Conservation (phyloP, 1,140 invertebrate species). For the Caenorhabditis latens region DNA sequence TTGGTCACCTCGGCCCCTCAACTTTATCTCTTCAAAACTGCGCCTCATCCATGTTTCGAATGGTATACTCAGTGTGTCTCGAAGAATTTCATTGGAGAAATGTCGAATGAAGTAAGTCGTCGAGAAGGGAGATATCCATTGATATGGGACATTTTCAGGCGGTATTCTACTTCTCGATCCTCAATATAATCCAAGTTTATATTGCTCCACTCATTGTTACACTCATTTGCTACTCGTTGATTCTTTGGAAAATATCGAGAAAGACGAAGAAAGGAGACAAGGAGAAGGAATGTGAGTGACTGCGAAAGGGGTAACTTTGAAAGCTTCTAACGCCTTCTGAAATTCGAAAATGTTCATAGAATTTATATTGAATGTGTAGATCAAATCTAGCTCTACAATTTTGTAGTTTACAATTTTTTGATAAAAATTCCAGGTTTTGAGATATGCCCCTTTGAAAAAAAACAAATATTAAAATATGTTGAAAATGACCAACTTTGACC, state of each 20-base stretch:
- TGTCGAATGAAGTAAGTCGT: conserved; percentile 20
- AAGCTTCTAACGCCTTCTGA: too few relatives aligned
- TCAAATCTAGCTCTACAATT: too few relatives aligned
- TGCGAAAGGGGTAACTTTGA: too few relatives aligned
- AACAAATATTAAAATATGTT: too few relatives aligned
- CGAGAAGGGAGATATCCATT: neutral
- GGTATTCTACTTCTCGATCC: conserved; percentile 73
- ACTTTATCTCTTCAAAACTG: conserved; percentile 80
- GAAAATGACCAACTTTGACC: too few relatives aligned
- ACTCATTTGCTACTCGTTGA: conserved; percentile 73
- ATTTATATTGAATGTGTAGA: too few relatives aligned
- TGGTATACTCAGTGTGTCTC: conserved; percentile 80
- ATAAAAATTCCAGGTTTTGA: too few relatives aligned
- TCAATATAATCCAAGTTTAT: conserved; percentile 72
- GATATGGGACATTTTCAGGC: conserved; percentile 48
- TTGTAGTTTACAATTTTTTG: too few relatives aligned
- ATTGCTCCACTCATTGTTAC: conserved; percentile 71
- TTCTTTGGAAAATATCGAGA: conserved; percentile 68
- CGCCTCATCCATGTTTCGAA: conserved; percentile 78
- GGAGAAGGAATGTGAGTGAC: conserved; percentile 60
- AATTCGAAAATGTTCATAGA: too few relatives aligned
- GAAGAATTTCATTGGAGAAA: conserved; percentile 70
- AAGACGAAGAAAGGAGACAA: conserved; percentile 10
- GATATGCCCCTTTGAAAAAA: too few relatives aligned
- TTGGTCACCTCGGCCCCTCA: conserved; percentile 86